Percentiles rank a stretch among this genome's conserved stretches.
These are phyloP conservation scores for Lepus americanus DNA, from an alignment of 2,113 vertebrate genomes.

Conservation along the genomic window DNA sequence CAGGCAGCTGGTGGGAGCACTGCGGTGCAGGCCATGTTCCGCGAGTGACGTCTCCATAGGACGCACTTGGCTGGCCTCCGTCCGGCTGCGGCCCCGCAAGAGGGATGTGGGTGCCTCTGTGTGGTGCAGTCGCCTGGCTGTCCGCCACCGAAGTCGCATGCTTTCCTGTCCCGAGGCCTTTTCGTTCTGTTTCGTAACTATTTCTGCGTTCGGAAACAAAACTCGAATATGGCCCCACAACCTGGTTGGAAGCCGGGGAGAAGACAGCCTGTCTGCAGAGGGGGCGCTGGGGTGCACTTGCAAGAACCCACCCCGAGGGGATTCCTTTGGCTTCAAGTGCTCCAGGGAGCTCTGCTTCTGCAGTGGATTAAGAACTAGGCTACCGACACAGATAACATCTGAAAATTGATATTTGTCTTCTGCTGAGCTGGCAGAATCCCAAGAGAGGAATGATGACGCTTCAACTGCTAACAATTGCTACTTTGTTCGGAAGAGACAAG, in stretches of 20 bases:
- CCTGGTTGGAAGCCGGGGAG: background rate
- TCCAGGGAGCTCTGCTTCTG: constrained; percentile 44
- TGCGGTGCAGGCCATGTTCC: background rate
- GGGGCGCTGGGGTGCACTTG: background rate
- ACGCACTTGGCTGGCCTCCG: background rate
- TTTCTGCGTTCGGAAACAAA: constrained; percentile 68
- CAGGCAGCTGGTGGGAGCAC: background rate
- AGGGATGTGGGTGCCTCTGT: constrained; percentile 45
- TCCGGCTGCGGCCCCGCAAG: constrained; percentile 58
- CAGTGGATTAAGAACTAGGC: constrained; percentile 72
- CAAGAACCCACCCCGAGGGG: constrained; percentile 40
- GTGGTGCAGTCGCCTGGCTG: constrained; percentile 56
- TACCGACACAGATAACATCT: constrained; percentile 74
- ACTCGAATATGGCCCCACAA: constrained; percentile 14
- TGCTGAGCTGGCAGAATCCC: constrained; percentile 72
- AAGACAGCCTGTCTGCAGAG: background rate
- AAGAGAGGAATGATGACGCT: constrained; percentile 71
- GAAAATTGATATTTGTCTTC: constrained; percentile 74
- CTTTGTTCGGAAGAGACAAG: constrained; percentile 76
- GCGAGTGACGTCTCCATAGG: background rate
- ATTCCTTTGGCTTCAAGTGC: constrained; percentile 58
- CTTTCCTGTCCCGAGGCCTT: constrained; percentile 69
- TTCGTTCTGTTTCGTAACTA: constrained; percentile 54
- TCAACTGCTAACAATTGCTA: constrained; percentile 75
- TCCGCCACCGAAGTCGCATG: constrained; percentile 54